A percentile compares a stretch with the other conserved stretches of the same genome.
phyloP scores from a whole-genome alignment of 2,888 invertebrate species.

The Neria commutata region DNA sequence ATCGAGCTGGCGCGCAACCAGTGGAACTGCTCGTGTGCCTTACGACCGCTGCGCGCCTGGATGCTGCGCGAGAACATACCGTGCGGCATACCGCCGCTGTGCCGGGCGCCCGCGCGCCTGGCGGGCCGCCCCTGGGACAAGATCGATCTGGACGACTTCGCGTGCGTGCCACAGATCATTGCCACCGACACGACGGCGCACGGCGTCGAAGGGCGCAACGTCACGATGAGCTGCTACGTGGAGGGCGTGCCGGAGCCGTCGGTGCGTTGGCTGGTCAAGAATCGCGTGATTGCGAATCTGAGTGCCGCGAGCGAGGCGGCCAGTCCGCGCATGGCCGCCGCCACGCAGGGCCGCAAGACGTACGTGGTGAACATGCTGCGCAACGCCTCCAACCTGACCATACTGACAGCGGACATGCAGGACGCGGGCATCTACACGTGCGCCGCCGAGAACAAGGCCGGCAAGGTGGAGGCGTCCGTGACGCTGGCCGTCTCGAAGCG shows the following conservation, averaged over 20 bases:
- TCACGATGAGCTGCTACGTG: conserved; percentile 75
- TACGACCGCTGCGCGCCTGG: conserved; percentile 79
- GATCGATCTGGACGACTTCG: conserved; percentile 78
- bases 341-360: conserved; percentile 66
- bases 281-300: conserved; percentile 72
- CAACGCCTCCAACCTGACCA: conserved; percentile 75
- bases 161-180: conserved; percentile 75
- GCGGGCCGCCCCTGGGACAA: conserved; percentile 75
- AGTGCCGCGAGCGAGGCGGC: conserved; percentile 51
- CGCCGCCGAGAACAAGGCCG: conserved; percentile 81
- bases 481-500: conserved; percentile 74
- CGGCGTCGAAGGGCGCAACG: conserved; percentile 74
- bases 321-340: conserved; percentile 56
- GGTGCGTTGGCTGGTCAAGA: conserved; percentile 75
- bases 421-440: conserved; percentile 81
- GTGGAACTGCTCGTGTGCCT: conserved; percentile 81
- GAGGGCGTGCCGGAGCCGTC: conserved; percentile 75
- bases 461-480: conserved; percentile 75
- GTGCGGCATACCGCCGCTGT: conserved; percentile 73
- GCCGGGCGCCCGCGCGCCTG: conserved; percentile 71
- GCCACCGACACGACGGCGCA: conserved; percentile 68
- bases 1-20: conserved; percentile 79
- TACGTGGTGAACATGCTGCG: conserved; percentile 72
- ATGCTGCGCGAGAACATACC: conserved; percentile 80
- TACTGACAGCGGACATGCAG: conserved; percentile 73